A percentile compares a stretch with the other conserved stretches of the same genome.
These are phyloP conservation scores for Diaperis boleti DNA, from an alignment of 2,888 invertebrate genomes.

Conservation along the genomic window DNA sequence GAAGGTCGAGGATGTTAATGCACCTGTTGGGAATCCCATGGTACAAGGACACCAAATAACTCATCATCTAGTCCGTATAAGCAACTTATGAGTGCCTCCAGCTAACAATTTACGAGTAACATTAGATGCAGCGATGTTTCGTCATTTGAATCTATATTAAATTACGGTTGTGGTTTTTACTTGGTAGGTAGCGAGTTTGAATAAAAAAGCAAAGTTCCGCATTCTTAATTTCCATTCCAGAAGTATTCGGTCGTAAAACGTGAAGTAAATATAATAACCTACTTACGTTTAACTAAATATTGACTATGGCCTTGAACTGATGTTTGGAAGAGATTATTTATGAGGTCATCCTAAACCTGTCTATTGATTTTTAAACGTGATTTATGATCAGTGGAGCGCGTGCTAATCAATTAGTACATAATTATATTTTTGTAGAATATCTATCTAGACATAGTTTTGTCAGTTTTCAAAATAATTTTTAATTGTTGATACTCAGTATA, in stretches of 20 bases:
- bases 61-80: not conserved
- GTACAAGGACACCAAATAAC: constrained; percentile 29
- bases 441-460: no score
- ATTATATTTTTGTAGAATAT: no score
- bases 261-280: constrained; percentile 2
- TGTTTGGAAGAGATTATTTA: not conserved
- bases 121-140: not conserved
- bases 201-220: constrained; percentile 11
- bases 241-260: not conserved
- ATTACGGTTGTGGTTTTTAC: constrained; percentile 7
- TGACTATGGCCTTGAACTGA: constrained; percentile 1
- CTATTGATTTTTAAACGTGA: not conserved
- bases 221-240: not conserved
- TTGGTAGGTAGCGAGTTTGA: not conserved
- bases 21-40: constrained; percentile 32
- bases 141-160: not conserved
- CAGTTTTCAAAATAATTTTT: no score
- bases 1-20: constrained; percentile 32
- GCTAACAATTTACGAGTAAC: not conserved
- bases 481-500: not conserved
- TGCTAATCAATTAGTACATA: not conserved
- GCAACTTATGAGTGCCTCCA: not conserved
- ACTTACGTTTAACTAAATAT: constrained; percentile 1
- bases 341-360: constrained; percentile 1
- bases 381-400: not conserved